A percentile compares a stretch with the other conserved stretches of the same genome.
Evolutionary conservation across 2,888 invertebrate genomes (phyloP).

Genomic region (Leptarthrus brevirostris): DNA sequence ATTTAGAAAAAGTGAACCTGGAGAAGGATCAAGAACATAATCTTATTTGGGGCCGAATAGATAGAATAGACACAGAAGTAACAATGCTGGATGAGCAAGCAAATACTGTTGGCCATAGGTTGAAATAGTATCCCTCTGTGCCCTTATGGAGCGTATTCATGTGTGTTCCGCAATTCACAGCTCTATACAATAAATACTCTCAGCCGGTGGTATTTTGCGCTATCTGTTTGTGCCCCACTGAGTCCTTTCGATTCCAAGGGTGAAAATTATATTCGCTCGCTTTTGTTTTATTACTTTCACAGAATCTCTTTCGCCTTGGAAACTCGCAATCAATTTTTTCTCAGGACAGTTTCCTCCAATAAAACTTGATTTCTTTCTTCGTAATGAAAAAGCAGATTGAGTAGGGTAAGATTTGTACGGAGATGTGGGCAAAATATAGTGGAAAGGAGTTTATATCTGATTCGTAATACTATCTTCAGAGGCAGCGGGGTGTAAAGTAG

Average conservation of each 20-base stretch:
- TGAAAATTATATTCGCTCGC: constrained; percentile 26
- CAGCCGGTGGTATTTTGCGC: neutral
- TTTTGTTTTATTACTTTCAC: constrained; percentile 32
- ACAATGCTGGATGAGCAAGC: constrained; percentile 23
- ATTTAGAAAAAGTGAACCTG: constrained; percentile 23
- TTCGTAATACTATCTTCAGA: neutral
- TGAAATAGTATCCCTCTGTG: constrained; percentile 19
- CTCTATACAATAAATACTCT: neutral
- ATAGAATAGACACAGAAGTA: neutral
- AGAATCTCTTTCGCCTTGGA: constrained; percentile 17
- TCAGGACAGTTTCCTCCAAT: constrained; percentile 30
- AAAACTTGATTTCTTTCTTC: constrained; percentile 21
- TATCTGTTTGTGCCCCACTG: constrained; percentile 16
- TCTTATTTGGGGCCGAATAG: constrained; percentile 1
- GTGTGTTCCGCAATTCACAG: neutral
- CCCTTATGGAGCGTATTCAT: neutral
- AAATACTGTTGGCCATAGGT: neutral
- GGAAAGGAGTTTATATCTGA: neutral
- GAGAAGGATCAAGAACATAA: constrained; percentile 19
- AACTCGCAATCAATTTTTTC: constrained; percentile 33
- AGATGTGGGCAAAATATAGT: neutral
- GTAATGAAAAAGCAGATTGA: constrained; percentile 23
- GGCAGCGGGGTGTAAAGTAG: too few relatives aligned
- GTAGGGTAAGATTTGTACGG: neutral
- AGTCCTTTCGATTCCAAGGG: neutral